Evolutionary conservation across 1,140 invertebrate genomes (phyloP).

Genomic region (Drosophila kohkoa): DNA sequence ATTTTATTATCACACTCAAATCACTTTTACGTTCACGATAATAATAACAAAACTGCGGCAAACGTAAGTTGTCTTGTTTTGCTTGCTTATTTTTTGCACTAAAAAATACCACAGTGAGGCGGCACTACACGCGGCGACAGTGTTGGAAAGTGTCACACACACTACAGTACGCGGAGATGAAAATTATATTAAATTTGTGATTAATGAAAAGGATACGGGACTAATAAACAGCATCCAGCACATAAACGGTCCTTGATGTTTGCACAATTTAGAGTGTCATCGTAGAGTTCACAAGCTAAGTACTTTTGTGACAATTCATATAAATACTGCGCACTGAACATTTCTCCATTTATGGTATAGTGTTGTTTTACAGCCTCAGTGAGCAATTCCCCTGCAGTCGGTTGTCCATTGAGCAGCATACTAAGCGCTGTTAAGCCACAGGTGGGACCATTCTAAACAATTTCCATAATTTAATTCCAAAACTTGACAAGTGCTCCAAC

Average conservation of each 20-base stretch:
- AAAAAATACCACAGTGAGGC: slow-evolving; percentile 31
- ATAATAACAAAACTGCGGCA: slow-evolving; percentile 12
- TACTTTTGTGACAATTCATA: slow-evolving; percentile 61
- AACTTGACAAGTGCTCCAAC: not conserved
- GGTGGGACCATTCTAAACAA: slow-evolving; percentile 86
- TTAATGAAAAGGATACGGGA: slow-evolving; percentile 85
- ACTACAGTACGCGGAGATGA: not conserved
- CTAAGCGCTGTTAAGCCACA: slow-evolving; percentile 93
- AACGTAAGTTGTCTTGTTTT: slow-evolving; percentile 21
- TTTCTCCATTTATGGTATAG: slow-evolving; percentile 93
- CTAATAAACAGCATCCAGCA: slow-evolving; percentile 84
- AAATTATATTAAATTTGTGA: not conserved
- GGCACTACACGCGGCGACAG: slow-evolving; percentile 26
- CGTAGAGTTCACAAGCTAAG: slow-evolving; percentile 55
- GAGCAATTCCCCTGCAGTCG: slow-evolving; percentile 87
- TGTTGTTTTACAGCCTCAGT: slow-evolving; percentile 86
- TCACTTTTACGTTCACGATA: not conserved
- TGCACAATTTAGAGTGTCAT: slow-evolving; percentile 76
- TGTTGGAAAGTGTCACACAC: slow-evolving; percentile 21
- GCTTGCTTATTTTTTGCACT: slow-evolving; percentile 37
- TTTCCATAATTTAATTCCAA: not conserved
- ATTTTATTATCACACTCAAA: slow-evolving; percentile 44
- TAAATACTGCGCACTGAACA: slow-evolving; percentile 92
- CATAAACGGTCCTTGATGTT: slow-evolving; percentile 81
- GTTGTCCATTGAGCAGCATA: slow-evolving; percentile 89